A percentile compares a stretch with the other conserved stretches of the same genome.
Evolutionary conservation across 2,113 vertebrate species (phyloP).

Genomic region (Machaerirhynchus nigripectus): DNA sequence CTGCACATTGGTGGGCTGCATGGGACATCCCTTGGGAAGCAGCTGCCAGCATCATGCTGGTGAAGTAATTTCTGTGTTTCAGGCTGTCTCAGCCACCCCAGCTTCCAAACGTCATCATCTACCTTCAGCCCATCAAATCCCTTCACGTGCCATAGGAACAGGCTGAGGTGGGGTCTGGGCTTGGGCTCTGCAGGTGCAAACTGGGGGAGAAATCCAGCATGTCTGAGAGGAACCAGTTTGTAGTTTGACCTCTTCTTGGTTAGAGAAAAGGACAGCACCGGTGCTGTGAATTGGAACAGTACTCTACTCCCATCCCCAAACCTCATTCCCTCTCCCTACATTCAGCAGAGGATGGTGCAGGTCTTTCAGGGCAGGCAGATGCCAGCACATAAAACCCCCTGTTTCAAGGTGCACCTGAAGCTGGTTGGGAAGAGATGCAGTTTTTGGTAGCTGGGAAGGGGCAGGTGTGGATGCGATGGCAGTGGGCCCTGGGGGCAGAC

Average conservation of each 20-base stretch:
- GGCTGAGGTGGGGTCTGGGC: background rate
- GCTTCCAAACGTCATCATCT: background rate
- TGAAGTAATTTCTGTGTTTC: background rate
- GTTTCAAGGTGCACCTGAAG: background rate
- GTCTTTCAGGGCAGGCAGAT: background rate
- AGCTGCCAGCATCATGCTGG: background rate
- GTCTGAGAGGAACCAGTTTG: background rate
- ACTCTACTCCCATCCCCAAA: background rate
- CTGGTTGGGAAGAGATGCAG: background rate
- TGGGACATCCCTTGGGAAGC: background rate
- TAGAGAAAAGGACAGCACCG: background rate
- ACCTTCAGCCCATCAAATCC: background rate
- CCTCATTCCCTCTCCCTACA: background rate
- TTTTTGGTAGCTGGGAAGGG: background rate
- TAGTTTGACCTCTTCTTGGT: background rate
- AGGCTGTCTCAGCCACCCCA: background rate
- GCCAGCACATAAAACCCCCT: no score
- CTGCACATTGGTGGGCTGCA: background rate
- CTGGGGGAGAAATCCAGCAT: fast-evolving
- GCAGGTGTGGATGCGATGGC: fast-evolving
- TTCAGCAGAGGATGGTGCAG: background rate
- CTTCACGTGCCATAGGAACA: fast-evolving
- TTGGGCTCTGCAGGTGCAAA: background rate
- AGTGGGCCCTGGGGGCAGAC: fast-evolving
- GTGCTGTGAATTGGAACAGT: fast-evolving